Conservation (phyloP, 2,113 vertebrate genomes). For the Oophaga pumilio region DNA sequence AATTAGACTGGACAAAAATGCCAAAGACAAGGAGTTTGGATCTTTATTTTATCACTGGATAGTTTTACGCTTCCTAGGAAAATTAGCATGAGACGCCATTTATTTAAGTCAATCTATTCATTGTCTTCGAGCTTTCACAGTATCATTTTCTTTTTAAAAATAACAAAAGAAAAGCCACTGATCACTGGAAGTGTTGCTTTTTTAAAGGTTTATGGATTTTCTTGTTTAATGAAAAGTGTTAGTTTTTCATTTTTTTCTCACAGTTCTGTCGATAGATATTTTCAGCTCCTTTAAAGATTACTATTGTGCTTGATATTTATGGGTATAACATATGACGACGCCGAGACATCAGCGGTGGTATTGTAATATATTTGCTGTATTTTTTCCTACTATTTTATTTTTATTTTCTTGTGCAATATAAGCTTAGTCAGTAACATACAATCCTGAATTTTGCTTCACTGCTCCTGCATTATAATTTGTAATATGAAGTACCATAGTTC, state of each 20-base stretch:
- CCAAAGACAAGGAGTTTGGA: conserved; percentile 48
- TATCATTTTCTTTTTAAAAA: conserved; percentile 36
- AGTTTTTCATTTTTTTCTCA: conserved; percentile 28
- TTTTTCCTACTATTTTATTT: background rate
- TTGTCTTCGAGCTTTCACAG: conserved; percentile 31
- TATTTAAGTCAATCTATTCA: conserved; percentile 43
- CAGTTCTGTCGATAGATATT: conserved; percentile 18
- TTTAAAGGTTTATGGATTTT: conserved; percentile 39
- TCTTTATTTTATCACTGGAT: conserved; percentile 39
- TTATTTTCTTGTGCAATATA: background rate
- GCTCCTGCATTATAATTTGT: background rate
- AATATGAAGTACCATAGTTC: background rate
- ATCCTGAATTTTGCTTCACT: background rate
- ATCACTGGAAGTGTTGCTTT: conserved; percentile 34
- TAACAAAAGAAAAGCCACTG: conserved; percentile 31
- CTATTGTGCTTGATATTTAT: background rate
- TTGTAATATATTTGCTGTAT: background rate
- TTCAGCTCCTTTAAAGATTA: background rate
- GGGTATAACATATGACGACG: conserved; percentile 6
- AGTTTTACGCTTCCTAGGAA: conserved; percentile 12
- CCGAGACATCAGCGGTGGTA: background rate
- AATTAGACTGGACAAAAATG: conserved; percentile 52
- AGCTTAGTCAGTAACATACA: background rate
- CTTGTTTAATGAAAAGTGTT: conserved; percentile 23
- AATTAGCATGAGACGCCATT: conserved; percentile 21